These are phyloP conservation scores for Columba livia DNA, from an alignment of 2,113 vertebrate genomes.

Conservation along the genomic window DNA sequence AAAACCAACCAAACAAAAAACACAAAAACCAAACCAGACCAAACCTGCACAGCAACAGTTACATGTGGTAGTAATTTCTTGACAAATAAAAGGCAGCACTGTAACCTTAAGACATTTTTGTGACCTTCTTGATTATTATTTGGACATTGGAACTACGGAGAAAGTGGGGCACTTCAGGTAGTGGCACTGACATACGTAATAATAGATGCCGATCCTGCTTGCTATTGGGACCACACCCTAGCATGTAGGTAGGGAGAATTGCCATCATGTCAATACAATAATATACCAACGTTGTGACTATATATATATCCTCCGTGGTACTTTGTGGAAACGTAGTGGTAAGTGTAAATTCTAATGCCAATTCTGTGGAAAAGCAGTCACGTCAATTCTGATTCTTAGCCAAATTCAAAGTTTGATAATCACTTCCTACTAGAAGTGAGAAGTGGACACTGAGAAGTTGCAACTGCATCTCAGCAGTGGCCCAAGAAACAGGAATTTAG, in stretches of 20 bases:
- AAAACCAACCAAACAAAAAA: not conserved
- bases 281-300: not conserved
- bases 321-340: not conserved
- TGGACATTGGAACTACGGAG: not conserved
- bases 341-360: not conserved
- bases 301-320: not conserved
- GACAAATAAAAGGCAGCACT: not conserved
- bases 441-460: not conserved
- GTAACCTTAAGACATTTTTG: not conserved
- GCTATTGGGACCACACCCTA: not conserved
- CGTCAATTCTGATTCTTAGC: not conserved
- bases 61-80: not conserved
- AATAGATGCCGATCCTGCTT: not conserved
- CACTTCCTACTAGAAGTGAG: not conserved
- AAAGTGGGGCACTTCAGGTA: not conserved
- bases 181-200: not conserved
- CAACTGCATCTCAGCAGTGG: not conserved
- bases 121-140: not conserved
- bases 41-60: not conserved
- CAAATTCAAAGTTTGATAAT: not conserved
- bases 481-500: not conserved
- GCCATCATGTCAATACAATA: accelerated
- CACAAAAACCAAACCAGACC: too few relatives aligned
- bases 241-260: not conserved
- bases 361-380: not conserved